phyloP scores from a whole-genome alignment of 2,888 invertebrate genomes.

The Hanleya hanleyi region DNA sequence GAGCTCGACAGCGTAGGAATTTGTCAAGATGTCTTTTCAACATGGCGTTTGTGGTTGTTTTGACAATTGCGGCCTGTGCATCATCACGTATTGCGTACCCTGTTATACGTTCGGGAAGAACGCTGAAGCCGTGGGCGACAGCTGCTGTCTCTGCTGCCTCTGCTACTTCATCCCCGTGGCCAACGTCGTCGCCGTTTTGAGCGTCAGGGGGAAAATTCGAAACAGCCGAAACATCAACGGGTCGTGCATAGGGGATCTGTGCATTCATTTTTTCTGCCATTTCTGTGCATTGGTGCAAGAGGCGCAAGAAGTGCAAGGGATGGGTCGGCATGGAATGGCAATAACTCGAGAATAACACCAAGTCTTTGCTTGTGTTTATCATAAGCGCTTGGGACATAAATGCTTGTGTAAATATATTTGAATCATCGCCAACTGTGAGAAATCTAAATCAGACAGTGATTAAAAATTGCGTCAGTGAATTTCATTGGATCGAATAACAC shows the following conservation, averaged over 20 bases:
- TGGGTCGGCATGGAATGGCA: neutral
- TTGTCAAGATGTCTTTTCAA: too few species aligned
- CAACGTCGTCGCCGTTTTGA: conserved; percentile 40
- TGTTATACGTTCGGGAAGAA: conserved; percentile 55
- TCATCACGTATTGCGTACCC: conserved; percentile 43
- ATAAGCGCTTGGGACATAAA: too few species aligned
- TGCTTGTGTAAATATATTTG: too few species aligned
- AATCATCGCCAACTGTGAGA: too few species aligned
- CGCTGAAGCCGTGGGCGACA: conserved; percentile 57
- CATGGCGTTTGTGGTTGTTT: conserved; percentile 44
- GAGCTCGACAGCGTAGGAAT: too few species aligned
- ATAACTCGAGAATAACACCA: neutral
- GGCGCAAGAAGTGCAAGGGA: conserved; percentile 45
- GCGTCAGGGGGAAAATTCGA: conserved; percentile 49
- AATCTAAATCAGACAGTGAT: too few species aligned
- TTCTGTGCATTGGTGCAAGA: conserved; percentile 54
- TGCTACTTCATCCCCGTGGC: conserved; percentile 44
- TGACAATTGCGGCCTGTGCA: conserved; percentile 42
- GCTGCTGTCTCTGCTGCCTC: conserved; percentile 52
- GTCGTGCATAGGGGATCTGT: conserved; percentile 40
- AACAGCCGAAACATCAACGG: conserved; percentile 48
- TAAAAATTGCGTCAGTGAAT: too few species aligned
- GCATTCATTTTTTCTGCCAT: conserved; percentile 46
- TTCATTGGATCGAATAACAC: too few species aligned
- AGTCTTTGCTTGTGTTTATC: too few species aligned